Evolutionary conservation across 2,113 vertebrate species (phyloP), one percentile per base, ranked within the genome.

Genomic region (Nibea coibor): DNA sequence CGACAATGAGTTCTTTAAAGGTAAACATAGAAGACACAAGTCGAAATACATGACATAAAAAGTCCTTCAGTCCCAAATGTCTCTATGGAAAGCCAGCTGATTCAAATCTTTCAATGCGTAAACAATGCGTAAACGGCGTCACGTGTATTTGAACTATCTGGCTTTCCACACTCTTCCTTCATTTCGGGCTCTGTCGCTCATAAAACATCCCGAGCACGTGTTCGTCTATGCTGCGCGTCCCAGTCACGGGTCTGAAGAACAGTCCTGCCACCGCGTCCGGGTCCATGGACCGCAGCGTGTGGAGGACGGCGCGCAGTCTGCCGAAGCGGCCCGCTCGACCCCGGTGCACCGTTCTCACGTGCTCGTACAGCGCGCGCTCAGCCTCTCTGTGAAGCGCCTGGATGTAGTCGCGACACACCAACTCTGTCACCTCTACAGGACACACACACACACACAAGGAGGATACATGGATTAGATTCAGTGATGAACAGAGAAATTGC

Each of bases 191-290:
- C 82, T 95, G 91, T 84, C 95, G 95, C 24, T 93, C 93, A 87
- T 96, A 96, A 87, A 97, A 96, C 96, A 97, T 96, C 77, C 97
- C 94, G 67, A 97, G 93, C 65, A 98, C 94, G 92, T 97, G 96
- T 74, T 97, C 96, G 63, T 97, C 97, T 93, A 97, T 96, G 92
- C 95, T 96, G 75, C 96, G 94, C 0, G 92, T 78, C 73, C 97
- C 96, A 63, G 96, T 97, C 89, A 96, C 94, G n/a, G 96, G 96
- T 82, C 94, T 96, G 90, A 98, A 96, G 94, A 97, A 96, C 5
- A 97, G 95, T 89, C 96, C 95, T 0, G 94, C 94, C 85, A 97
- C 91, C 43, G 94, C 93, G 48, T 94, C 94, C 57, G 94, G 91
- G 63, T 95, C 96, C 90, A 97, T 92, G 89, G 95, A 95, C 72